Evolutionary conservation across 2,888 invertebrate genomes (phyloP).

Genomic region (Selenia dentaria): DNA sequence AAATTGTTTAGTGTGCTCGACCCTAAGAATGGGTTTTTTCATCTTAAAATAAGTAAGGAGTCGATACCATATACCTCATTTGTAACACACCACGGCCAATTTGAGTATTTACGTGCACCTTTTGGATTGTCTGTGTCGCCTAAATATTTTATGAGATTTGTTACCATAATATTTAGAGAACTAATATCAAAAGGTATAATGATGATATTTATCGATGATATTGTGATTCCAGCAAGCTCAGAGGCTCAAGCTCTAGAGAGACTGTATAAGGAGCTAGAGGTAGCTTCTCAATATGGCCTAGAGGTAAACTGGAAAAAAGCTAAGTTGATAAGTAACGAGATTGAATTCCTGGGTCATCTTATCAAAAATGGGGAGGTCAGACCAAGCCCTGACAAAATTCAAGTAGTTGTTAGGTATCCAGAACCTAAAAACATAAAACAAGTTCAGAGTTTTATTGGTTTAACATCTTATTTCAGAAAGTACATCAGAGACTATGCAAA

Average conservation of each 20-base stretch:
- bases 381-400: slow-evolving; percentile 1
- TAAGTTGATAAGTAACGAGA: not conserved
- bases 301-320: not conserved
- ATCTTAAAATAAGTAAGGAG: slow-evolving; percentile 12
- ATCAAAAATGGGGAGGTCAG: not conserved
- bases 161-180: slow-evolving; percentile 31
- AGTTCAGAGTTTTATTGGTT: slow-evolving; percentile 11
- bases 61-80: slow-evolving; percentile 24
- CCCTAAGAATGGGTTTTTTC: slow-evolving; percentile 28
- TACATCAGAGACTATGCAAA: slow-evolving; percentile 32
- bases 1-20: slow-evolving; percentile 17
- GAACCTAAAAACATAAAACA: slow-evolving; percentile 8
- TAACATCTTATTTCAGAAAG: slow-evolving; percentile 36
- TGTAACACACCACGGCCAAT: slow-evolving; percentile 23
- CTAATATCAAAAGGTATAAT: slow-evolving; percentile 22
- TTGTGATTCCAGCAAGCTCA: slow-evolving; percentile 27
- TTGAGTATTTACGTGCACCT: slow-evolving; percentile 29
- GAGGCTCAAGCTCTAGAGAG: slow-evolving; percentile 20
- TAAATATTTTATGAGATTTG: slow-evolving; percentile 29
- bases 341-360: not conserved
- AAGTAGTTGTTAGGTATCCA: slow-evolving; percentile 4
- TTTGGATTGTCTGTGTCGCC: slow-evolving; percentile 30
- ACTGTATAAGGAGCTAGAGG: slow-evolving; percentile 1
- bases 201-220: slow-evolving; percentile 36
- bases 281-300: not conserved